These are phyloP conservation scores for Enteromius unitaeniatus DNA, from an alignment of 2,797 vertebrate species.

Conservation along the genomic window DNA sequence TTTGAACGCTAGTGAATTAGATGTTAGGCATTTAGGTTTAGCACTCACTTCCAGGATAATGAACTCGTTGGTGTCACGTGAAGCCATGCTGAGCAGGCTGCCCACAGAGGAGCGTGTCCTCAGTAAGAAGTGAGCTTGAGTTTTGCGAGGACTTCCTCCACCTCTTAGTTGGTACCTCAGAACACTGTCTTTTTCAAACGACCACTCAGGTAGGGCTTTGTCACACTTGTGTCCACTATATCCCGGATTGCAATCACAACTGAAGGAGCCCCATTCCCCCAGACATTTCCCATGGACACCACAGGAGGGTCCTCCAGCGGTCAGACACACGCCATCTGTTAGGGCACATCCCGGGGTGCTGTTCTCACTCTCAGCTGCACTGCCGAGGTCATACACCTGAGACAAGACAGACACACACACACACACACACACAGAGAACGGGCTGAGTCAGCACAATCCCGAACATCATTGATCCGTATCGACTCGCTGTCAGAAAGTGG, in stretches of 20 bases:
- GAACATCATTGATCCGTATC: constrained; percentile 34
- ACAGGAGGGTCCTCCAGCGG: constrained; percentile 77
- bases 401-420: constrained; percentile 44
- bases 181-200: constrained; percentile 81
- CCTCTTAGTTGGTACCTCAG: constrained; percentile 81
- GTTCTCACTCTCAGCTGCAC: constrained; percentile 84
- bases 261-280: constrained; percentile 85
- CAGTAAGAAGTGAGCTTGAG: constrained; percentile 80
- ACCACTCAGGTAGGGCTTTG: constrained; percentile 84
- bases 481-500: constrained; percentile 38
- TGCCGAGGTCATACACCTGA: constrained; percentile 86
- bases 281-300: constrained; percentile 82
- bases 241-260: constrained; percentile 85
- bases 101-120: constrained; percentile 80
- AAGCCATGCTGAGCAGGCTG: constrained; percentile 80
- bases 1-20: background rate
- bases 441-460: constrained; percentile 47
- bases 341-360: constrained; percentile 80
- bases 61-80: constrained; percentile 73
- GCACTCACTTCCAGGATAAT: constrained; percentile 83
- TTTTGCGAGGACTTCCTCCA: constrained; percentile 72
- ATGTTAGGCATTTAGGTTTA: background rate
- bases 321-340: constrained; percentile 82
- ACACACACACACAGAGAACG: constrained; percentile 30
- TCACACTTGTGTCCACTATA: constrained; percentile 84